These are phyloP conservation scores for Cranoglanis bouderius DNA, from an alignment of 2,113 vertebrate genomes.

Conservation along the genomic window DNA sequence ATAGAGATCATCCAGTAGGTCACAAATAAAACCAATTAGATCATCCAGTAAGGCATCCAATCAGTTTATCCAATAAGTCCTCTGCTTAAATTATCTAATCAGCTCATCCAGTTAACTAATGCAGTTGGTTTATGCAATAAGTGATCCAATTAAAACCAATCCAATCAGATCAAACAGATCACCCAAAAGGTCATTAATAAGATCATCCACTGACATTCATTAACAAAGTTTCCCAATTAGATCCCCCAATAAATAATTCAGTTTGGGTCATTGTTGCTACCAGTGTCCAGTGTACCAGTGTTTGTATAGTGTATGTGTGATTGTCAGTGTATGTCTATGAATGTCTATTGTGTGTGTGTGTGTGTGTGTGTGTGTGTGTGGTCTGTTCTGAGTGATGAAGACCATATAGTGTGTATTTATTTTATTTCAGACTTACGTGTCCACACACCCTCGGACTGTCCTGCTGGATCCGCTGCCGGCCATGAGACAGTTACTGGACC, in stretches of 20 bases:
- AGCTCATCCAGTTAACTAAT: background rate
- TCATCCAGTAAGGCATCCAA: background rate
- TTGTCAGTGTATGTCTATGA: background rate
- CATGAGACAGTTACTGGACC: slow-evolving; percentile 72
- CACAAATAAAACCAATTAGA: background rate
- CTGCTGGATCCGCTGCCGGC: slow-evolving; percentile 73
- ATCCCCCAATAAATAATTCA: background rate
- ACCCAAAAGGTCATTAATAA: background rate
- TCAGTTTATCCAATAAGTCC: background rate
- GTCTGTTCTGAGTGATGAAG: background rate
- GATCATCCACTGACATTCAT: background rate
- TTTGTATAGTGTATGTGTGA: too few relatives aligned
- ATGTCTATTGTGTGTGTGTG: background rate
- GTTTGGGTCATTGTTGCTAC: background rate
- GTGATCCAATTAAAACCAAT: background rate
- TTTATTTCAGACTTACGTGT: slow-evolving; percentile 66
- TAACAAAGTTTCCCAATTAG: background rate
- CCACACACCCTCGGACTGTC: slow-evolving; percentile 65
- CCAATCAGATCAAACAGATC: background rate
- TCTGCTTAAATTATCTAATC: background rate
- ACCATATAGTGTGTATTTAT: background rate
- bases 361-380: background rate
- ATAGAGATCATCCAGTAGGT: background rate
- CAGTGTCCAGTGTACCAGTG: too few relatives aligned
- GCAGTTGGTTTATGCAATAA: background rate